phyloP scores from a whole-genome alignment of 2,888 invertebrate species.

The Yponomeuta evonymella region DNA sequence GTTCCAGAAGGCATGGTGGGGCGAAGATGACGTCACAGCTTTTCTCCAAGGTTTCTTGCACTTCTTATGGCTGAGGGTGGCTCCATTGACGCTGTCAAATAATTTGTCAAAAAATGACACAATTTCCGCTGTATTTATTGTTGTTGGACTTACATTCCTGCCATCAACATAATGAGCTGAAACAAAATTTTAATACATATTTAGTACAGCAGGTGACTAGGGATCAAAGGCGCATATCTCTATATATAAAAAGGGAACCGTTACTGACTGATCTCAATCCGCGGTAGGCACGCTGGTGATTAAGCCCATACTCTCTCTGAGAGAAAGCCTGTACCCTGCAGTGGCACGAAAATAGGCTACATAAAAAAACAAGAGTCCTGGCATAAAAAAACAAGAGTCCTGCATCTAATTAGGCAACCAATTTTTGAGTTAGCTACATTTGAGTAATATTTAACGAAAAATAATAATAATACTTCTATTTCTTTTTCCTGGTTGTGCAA shows the following conservation, averaged over 20 bases:
- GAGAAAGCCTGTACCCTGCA: too few species aligned
- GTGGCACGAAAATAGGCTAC: background rate
- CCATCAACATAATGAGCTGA: slow-evolving; percentile 13
- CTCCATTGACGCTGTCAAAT: slow-evolving; percentile 15
- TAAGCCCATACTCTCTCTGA: too few species aligned
- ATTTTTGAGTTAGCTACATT: too few species aligned
- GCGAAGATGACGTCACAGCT: slow-evolving; percentile 1
- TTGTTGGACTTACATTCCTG: slow-evolving; percentile 10
- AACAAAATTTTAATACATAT: slow-evolving; percentile 2
- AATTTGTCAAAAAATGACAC: slow-evolving; percentile 8
- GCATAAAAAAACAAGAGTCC: too few species aligned
- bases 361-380: background rate
- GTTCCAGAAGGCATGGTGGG: slow-evolving; percentile 10
- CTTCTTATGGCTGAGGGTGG: background rate
- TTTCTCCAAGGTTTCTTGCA: background rate
- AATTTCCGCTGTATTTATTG: slow-evolving; percentile 11
- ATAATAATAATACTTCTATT: too few species aligned
- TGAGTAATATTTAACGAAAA: too few species aligned
- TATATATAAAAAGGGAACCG: too few species aligned
- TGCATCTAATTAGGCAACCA: too few species aligned
- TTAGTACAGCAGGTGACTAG: background rate
- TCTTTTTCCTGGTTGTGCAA: too few species aligned
- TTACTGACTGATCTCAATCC: background rate
- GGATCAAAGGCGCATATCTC: too few species aligned
- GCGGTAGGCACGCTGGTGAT: background rate